Evolutionary conservation across 1,140 invertebrate genomes (phyloP), one percentile per base, ranked within the genome.

Genomic region (Micrasema minimum): DNA sequence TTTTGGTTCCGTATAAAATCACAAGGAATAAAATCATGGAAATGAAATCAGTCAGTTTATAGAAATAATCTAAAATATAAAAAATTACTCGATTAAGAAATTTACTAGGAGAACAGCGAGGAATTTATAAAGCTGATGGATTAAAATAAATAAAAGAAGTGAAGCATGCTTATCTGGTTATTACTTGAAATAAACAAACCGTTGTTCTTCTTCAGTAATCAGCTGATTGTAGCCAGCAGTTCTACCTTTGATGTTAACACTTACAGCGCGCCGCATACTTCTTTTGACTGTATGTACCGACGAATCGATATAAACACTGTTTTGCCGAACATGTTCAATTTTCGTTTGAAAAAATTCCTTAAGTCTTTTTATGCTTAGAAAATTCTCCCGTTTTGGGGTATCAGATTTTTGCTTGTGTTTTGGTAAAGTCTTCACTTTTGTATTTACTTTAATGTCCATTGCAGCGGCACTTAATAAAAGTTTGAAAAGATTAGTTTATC

Each of bases 141-240:
- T n/a, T n/a, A n/a, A n/a, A n/a, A n/a, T n/a, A n/a, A n/a, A n/a
- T n/a, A n/a, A n/a, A n/a, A n/a, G n/a, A n/a, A n/a, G 23, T 31
- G 51, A 35, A 16, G 45, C 41, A 20, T 53, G 16, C 57, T 35
- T 53, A 61, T 61, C 57, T 61, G 3, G 3, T n/a, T 20, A 67
- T 22, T 53, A 55, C n/a, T 20, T 1, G 1, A 55, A 77, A 41
- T 74, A 12, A 46, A 69, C 77, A 46, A 81, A 84, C 83, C 82
- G 83, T 78, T 79, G 83, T 75, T 85, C 83, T 75, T 85, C 83
- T 26, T 84, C 83, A 7, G 80, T 77, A 35, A 82, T 66, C 72
- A 84, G 79, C 61, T 78, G 78, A 72, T 80, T 79, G 75, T 85
- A 85, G 46, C 80, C 80, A 67, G 69, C 67, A 14, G 74, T 55